Evolutionary conservation across 2,888 invertebrate species (phyloP).

Genomic region (Hyposoter dolosus): DNA sequence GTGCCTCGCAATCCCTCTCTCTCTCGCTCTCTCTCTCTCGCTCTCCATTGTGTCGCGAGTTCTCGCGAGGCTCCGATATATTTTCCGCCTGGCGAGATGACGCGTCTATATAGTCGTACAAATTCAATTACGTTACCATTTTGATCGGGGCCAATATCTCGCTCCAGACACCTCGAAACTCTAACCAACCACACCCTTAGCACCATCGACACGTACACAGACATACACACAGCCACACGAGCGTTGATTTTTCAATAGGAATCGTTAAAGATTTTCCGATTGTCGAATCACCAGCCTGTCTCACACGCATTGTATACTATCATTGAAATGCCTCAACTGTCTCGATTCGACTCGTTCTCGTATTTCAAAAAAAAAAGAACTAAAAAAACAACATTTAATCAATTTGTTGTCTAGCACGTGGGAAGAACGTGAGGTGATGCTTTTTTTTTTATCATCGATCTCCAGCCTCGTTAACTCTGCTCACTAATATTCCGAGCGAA

Average conservation of each 20-base stretch:
- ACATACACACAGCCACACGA: background rate
- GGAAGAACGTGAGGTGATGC: constrained; percentile 5
- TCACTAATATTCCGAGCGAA: constrained; percentile 6
- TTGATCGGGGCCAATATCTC: constrained; percentile 46
- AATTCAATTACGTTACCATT: constrained; percentile 64
- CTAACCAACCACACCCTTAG: constrained; percentile 22
- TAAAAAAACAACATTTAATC: constrained; percentile 20
- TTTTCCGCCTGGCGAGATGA: constrained; percentile 50
- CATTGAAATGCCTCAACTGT: constrained; percentile 17
- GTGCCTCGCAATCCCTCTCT: background rate
- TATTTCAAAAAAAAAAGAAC: background rate
- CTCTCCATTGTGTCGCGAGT: constrained; percentile 3
- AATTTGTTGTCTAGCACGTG: constrained; percentile 23
- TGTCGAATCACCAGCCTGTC: constrained; percentile 25
- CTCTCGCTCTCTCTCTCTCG: background rate
- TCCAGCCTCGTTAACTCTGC: constrained; percentile 2
- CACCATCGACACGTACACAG: background rate
- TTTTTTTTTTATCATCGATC: constrained; percentile 18
- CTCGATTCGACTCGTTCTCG: constrained; percentile 20
- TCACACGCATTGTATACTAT: constrained; percentile 10
- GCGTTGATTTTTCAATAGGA: constrained; percentile 25
- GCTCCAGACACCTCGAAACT: constrained; percentile 44
- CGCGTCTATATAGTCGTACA: constrained; percentile 55
- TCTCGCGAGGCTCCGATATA: constrained; percentile 41
- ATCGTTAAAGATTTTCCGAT: constrained; percentile 21